Conservation (phyloP, 2,888 invertebrate species). For the Ochropacha duplaris region DNA sequence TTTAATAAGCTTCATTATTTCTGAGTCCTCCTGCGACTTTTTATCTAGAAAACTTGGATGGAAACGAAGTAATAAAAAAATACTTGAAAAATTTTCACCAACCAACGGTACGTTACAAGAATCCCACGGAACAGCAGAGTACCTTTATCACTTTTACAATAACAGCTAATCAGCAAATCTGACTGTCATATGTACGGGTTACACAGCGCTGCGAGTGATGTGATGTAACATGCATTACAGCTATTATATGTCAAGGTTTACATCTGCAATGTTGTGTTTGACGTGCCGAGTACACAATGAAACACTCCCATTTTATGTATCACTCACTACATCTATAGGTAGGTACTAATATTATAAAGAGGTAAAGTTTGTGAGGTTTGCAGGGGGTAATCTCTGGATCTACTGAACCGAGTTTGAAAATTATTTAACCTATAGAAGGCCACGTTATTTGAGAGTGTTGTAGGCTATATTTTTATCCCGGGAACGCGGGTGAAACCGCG, state of each 20-base stretch:
- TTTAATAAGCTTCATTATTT: too few species aligned
- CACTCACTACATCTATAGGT: neutral
- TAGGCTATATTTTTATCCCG: too few species aligned
- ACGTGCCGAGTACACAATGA: neutral
- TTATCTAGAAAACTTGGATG: too few species aligned
- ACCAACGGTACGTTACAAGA: neutral
- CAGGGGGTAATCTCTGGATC: too few species aligned
- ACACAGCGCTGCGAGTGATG: neutral
- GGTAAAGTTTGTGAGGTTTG: too few species aligned
- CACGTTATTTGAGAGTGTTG: too few species aligned
- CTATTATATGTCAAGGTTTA: neutral
- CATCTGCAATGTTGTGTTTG: neutral
- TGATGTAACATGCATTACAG: neutral
- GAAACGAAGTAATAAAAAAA: too few species aligned
- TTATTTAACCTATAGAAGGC: too few species aligned
- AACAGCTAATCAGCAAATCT: neutral
- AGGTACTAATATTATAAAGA: too few species aligned
- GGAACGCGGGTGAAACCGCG: too few species aligned
- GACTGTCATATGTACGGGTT: neutral
- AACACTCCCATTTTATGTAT: neutral
- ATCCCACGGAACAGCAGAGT: neutral
- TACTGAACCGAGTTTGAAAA: too few species aligned
- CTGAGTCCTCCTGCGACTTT: too few species aligned
- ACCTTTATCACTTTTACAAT: neutral
- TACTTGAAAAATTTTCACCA: neutral